Base-by-base conservation (phyloP, 92 coral and sea anemone genomes). In the Porites lobata region DNA sequence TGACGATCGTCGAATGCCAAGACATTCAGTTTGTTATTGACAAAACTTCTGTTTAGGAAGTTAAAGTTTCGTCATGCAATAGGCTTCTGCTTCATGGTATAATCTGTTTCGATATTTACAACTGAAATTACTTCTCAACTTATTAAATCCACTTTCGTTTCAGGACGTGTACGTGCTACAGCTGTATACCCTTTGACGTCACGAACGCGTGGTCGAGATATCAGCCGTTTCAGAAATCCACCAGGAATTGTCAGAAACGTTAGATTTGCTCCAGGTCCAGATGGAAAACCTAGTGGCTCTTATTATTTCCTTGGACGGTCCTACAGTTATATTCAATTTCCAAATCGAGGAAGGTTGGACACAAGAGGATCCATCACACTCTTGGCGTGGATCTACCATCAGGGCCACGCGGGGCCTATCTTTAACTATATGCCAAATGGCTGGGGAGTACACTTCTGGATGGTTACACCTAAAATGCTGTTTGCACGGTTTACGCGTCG, bases 161-260 rank as follows among this genome's bases (percentile, higher is more conserved):
- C 14, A 67, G 72, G 72, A 22, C 72, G 3, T 8, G 72, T 24
- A 24, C 96, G 88, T 24, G 91, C 92, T 14, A 47, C 79, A 15
- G 96, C 96, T 10, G 79, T 90, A 57, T 93, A 93, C 72, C 96
- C 96, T 18, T 68, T 93, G n/a, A 89, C 84, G 69, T 67, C 51
- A 50, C 73, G 54, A 26, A 75, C 85, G 59, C 79, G 87, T 57
- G 90, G 88, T 50, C 80, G 88, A 54, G 96, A 93, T 73, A 90
- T 90, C 75, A 90, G 93, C 61, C 80, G 86, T 15, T 82, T 86
- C 76, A 69, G 85, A 29, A 93, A 93, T 81, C 90, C 92, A 17
- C 82, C 93, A 0, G 96, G 93, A 11, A 70, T 24, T 21, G 62
- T 93, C 69, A 83, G 78, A 1, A 83, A 82, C 50, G 76, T 87